Evolutionary conservation across 2,888 invertebrate genomes (phyloP), one percentile per base, ranked within the genome.

Genomic region (Agapetus fuscipes): DNA sequence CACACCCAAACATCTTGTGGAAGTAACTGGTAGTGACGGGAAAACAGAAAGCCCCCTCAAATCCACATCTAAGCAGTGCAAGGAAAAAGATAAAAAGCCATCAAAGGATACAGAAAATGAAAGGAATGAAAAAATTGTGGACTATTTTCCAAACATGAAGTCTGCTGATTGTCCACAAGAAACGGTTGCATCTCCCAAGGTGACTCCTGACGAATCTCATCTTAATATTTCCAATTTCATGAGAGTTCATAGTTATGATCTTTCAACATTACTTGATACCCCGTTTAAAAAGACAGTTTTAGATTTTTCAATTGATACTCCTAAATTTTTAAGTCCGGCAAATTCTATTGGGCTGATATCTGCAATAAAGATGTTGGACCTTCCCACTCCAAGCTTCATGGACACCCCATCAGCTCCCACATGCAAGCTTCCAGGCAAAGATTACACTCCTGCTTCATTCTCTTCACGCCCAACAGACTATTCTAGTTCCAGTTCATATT

Each of bases 401-500:
- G 65, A 70, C 48, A 62, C 66, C 2, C 63, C 65, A 0, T 58
- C 58, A 3, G 42, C 44, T 4, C 45, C 13, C 1, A 33, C 38
- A 30, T 57, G 56, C 28, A 50, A 49, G 0, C 45, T 52, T 3
- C 13, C 25, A n/a, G 32, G 20, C 16, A 35, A 41, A 17, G 42
- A 37, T 12, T 56, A 61, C 17, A 69, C 69, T 2, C 68, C 68
- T 10, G 62, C 63, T 1, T 62, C 66, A 3, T 68, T 64, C 51
- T 61, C 62, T 9, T 66, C 66, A 16, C 58, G 68, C 4, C 66
- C 64, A 27, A 74, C 74, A 1, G 76, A 76, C 49, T 76, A 76
- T 55, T 76, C 76, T 6, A 74, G 76, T 38, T 66, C 76, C 3
- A 71, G 76, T 2, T 76, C 76, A 2, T 77, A 77, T 51, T 77